phyloP scores from a whole-genome alignment of 2,113 vertebrate genomes.

The Alexandromys fortis region DNA sequence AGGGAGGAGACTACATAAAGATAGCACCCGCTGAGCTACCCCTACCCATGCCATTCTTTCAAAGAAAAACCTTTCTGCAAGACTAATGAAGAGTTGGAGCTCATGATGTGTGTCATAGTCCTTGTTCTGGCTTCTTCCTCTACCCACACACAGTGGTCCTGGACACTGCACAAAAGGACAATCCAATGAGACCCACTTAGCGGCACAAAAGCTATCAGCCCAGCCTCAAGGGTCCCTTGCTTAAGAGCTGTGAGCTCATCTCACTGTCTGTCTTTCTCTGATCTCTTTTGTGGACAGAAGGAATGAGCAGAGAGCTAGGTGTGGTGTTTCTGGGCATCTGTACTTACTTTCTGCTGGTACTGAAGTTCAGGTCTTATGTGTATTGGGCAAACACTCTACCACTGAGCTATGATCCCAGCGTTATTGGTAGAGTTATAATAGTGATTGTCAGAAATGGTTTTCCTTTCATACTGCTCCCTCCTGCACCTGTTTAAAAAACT shows the following conservation, averaged over 20 bases:
- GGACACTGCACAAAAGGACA: neutral
- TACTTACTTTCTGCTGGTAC: neutral
- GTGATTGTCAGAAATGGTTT: neutral
- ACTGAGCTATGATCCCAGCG: neutral
- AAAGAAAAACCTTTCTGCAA: conserved; percentile 76
- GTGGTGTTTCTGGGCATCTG: neutral
- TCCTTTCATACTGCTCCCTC: neutral
- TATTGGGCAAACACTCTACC: neutral
- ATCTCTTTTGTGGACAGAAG: accelerated
- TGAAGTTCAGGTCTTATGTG: neutral
- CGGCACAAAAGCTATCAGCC: accelerated
- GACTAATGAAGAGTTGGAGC: conserved; percentile 66
- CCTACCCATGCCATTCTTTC: conserved; percentile 77
- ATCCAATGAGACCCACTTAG: neutral
- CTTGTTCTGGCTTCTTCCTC: conserved; percentile 16
- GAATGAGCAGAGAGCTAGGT: accelerated
- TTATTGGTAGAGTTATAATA: neutral
- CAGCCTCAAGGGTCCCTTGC: neutral
- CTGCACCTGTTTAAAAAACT: neutral
- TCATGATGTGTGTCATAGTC: conserved; percentile 1
- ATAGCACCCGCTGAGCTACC: conserved; percentile 72
- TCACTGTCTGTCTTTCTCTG: too few relatives aligned
- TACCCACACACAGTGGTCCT: accelerated
- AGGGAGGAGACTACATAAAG: conserved; percentile 83
- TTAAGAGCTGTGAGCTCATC: accelerated